phyloP scores from a whole-genome alignment of 2,797 vertebrate genomes.

The Hydrophis major region DNA sequence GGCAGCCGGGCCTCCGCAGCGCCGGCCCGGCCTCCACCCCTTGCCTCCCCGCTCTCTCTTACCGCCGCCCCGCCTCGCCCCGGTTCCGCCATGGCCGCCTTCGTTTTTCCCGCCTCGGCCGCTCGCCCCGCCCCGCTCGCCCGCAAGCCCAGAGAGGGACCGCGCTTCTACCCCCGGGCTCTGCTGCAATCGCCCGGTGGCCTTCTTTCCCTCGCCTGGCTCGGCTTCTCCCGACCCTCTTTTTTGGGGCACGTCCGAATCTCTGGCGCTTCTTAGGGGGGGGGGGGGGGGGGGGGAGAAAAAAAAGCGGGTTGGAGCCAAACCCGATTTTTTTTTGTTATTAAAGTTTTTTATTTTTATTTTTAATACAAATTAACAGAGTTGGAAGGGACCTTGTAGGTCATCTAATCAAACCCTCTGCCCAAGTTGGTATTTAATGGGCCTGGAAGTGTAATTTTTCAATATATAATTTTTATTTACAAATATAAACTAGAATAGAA shows the following conservation, averaged over 20 bases:
- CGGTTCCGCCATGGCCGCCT: background rate
- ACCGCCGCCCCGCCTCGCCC: background rate
- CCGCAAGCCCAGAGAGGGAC: background rate
- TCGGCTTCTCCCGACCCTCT: background rate
- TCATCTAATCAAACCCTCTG: no score
- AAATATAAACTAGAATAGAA: no score
- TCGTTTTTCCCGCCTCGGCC: background rate
- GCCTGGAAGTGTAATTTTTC: no score
- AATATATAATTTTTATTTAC: no score
- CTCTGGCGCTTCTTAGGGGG: background rate
- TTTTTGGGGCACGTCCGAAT: background rate
- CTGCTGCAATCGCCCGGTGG: fast-evolving
- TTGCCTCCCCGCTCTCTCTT: background rate
- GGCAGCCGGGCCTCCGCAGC: no score
- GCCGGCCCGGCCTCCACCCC: background rate
- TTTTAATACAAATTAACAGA: no score
- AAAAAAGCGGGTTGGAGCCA: no score
- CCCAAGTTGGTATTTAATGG: no score
- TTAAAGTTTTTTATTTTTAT: no score
- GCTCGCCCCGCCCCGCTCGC: background rate
- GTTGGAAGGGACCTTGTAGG: no score
- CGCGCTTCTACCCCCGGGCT: background rate
- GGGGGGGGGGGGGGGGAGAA: background rate
- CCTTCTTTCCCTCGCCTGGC: background rate
- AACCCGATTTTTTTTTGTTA: no score